Evolutionary conservation across 2,797 vertebrate species (phyloP).

Genomic region (Cercopithecus neglectus): DNA sequence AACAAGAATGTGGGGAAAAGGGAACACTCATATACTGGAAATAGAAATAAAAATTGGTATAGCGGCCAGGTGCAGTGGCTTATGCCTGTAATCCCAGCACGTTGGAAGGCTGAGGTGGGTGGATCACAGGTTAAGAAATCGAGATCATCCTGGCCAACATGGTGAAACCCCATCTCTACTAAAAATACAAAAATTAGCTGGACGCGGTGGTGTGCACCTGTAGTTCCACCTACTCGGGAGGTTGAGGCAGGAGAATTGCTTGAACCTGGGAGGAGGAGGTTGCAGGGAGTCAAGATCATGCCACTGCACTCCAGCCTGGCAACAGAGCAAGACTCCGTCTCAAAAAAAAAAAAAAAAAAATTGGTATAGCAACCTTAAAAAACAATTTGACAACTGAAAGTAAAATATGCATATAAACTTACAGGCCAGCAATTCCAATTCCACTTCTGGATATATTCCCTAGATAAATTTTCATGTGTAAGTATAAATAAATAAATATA

Average conservation of each 20-base stretch:
- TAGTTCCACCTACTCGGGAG: background rate
- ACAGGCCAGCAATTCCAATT: background rate
- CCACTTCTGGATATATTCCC: background rate
- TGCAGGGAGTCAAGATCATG: too few species aligned
- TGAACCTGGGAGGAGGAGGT: background rate
- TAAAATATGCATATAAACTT: background rate
- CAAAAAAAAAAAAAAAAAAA: background rate
- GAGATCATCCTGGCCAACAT: background rate
- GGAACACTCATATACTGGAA: background rate
- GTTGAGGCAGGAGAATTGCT: background rate
- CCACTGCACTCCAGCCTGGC: background rate
- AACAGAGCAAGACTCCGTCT: background rate
- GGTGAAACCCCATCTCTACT: background rate
- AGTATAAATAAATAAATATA: background rate
- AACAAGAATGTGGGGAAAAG: background rate
- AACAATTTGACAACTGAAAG: constrained; percentile 18
- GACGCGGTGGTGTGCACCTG: background rate
- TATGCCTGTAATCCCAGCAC: background rate
- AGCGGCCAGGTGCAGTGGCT: background rate
- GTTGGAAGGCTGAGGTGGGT: background rate
- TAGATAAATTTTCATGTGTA: background rate
- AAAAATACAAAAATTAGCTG: background rate
- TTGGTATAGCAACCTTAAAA: background rate
- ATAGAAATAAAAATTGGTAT: background rate
- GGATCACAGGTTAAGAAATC: background rate